Percentiles rank a stretch among this genome's conserved stretches.
Evolutionary conservation across 1,140 invertebrate species (phyloP).

Genomic region (Musca vetustissima): DNA sequence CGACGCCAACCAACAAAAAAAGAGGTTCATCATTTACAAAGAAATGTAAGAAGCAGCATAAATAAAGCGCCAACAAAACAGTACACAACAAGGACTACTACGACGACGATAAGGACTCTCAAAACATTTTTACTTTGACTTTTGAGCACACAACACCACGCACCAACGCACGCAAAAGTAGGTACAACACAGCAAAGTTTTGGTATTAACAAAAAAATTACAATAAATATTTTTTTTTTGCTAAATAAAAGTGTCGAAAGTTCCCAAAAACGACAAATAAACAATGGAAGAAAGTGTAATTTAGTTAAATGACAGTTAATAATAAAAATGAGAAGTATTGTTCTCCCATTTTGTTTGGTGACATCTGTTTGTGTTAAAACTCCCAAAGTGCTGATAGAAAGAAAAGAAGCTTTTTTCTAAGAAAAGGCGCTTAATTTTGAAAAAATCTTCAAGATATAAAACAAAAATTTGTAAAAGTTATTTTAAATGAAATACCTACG

Average conservation of each 20-base stretch:
- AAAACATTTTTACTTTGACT: conserved; percentile 25
- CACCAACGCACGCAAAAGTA: conserved; percentile 14
- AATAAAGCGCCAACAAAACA: conserved; percentile 13
- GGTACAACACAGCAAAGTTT: not conserved
- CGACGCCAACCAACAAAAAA: no score
- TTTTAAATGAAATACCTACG: no score
- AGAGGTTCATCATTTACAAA: not conserved
- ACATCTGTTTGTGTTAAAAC: not conserved
- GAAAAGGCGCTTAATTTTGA: no score
- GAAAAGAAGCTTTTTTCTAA: no score
- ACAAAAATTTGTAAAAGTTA: no score
- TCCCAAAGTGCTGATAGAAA: no score
- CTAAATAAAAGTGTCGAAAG: not conserved
- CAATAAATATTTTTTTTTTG: not conserved
- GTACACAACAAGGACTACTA: conserved; percentile 9
- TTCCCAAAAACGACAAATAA: not conserved
- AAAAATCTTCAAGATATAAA: no score
- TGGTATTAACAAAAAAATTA: not conserved
- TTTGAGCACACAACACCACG: conserved; percentile 18
- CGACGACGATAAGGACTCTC: conserved; percentile 6
- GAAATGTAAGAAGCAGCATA: not conserved
- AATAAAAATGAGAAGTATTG: not conserved
- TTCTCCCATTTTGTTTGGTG: not conserved
- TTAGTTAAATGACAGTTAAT: no score
- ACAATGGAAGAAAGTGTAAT: not conserved